phyloP scores from a whole-genome alignment of 2,888 invertebrate genomes.

The Drosophila nr. perissopoda region DNA sequence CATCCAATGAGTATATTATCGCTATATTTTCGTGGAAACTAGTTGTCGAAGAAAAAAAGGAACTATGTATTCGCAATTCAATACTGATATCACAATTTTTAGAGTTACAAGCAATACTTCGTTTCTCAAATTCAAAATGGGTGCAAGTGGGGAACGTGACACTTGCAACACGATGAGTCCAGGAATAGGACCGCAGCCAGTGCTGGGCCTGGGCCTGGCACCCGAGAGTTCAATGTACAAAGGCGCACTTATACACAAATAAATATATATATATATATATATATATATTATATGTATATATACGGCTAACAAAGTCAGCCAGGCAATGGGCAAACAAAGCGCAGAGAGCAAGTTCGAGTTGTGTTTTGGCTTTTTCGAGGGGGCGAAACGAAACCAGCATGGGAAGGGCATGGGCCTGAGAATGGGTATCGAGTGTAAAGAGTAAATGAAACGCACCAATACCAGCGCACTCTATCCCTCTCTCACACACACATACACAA shows the following conservation, averaged over 20 bases:
- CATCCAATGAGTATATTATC: background rate
- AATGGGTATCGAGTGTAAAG: conserved; percentile 17
- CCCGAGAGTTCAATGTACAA: conserved; percentile 71
- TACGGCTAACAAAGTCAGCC: conserved; percentile 37
- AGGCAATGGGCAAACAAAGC: conserved; percentile 69
- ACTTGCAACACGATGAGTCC: conserved; percentile 45
- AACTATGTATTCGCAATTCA: background rate
- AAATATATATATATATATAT: conserved; percentile 15
- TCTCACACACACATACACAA: conserved; percentile 18
- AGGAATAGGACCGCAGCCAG: conserved; percentile 51
- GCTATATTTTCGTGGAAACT: background rate
- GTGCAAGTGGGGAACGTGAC: conserved; percentile 42
- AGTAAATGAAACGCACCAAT: conserved; percentile 63
- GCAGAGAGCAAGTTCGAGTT: conserved; percentile 74
- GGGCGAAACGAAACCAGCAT: conserved; percentile 55
- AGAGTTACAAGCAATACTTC: background rate
- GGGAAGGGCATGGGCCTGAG: conserved; percentile 48
- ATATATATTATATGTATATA: conserved; percentile 23
- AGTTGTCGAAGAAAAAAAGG: background rate
- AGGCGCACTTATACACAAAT: conserved; percentile 44
- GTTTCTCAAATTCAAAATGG: background rate
- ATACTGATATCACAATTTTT: background rate
- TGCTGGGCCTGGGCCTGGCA: conserved; percentile 38
- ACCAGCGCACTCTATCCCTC: conserved; percentile 18
- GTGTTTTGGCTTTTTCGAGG: conserved; percentile 69